phyloP scores from a whole-genome alignment of 1,140 invertebrate species.

The Saccostrea echinata region DNA sequence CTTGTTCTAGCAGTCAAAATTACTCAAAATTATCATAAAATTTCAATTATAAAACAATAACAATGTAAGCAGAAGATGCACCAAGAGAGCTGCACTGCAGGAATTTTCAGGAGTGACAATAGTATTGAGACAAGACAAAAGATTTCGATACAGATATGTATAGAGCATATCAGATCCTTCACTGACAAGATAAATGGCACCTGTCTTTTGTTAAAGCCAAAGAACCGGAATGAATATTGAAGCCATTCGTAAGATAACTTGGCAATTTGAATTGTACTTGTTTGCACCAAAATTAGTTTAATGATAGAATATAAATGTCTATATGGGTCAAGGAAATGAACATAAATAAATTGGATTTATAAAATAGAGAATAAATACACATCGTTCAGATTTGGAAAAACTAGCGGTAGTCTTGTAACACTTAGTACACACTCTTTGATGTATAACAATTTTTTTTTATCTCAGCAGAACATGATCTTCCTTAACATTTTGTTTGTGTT shows the following conservation, averaged over 20 bases:
- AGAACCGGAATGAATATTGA: not conserved
- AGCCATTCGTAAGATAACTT: not conserved
- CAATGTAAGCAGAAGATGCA: not conserved
- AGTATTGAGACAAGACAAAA: not conserved
- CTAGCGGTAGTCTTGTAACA: no score
- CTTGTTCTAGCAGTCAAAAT: no score
- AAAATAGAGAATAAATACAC: no score
- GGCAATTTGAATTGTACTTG: not conserved
- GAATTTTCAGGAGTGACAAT: not conserved
- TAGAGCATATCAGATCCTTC: conserved; percentile 1
- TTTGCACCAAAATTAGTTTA: not conserved
- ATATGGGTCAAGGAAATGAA: no score
- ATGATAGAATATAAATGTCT: no score
- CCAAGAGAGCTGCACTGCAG: not conserved
- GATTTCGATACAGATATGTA: not conserved
- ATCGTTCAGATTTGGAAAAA: no score
- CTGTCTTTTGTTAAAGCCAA: not conserved
- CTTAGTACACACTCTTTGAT: not conserved
- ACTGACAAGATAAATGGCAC: not conserved
- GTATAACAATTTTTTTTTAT: not conserved
- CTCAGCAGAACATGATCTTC: not conserved
- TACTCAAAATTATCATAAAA: no score
- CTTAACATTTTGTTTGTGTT: not conserved
- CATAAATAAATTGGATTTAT: no score
- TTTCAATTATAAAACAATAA: no score